Percentiles rank a stretch among this genome's conserved stretches.
These are phyloP conservation scores for Clarias platycephalus DNA, from an alignment of 2,797 vertebrate genomes.

Conservation along the genomic window DNA sequence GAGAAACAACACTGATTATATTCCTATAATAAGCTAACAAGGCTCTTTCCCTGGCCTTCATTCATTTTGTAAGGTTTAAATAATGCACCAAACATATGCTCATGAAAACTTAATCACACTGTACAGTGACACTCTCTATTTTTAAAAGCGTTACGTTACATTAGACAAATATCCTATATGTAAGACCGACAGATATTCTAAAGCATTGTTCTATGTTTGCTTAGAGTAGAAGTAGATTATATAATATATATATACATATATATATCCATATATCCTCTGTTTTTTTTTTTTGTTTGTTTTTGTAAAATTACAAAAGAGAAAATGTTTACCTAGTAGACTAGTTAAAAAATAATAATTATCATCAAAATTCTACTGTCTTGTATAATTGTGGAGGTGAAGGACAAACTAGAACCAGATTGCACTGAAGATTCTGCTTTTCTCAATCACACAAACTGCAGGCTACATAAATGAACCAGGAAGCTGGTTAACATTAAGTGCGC, in stretches of 20 bases:
- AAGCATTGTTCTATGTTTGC: constrained; percentile 54
- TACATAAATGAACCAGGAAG: not conserved
- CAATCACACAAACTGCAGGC: constrained; percentile 5
- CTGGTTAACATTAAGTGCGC: constrained; percentile 8
- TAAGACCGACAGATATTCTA: constrained; percentile 50
- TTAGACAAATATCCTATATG: constrained; percentile 47
- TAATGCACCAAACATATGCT: not conserved
- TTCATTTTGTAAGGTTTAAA: constrained; percentile 14
- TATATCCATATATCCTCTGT: constrained; percentile 42
- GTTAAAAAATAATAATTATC: constrained; percentile 31
- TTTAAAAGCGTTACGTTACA: constrained; percentile 46
- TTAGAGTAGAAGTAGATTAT: constrained; percentile 58
- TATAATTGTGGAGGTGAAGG: constrained; percentile 46
- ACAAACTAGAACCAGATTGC: constrained; percentile 43
- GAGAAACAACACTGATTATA: constrained; percentile 1
- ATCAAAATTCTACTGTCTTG: constrained; percentile 51
- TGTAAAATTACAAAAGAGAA: constrained; percentile 49
- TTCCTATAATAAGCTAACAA: not conserved
- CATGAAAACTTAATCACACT: constrained; percentile 9
- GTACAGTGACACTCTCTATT: constrained; percentile 51
- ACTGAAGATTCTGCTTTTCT: constrained; percentile 23
- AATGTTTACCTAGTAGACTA: constrained; percentile 52
- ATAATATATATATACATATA: constrained; percentile 47
- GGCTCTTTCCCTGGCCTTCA: constrained; percentile 8
- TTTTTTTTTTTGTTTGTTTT: constrained; percentile 55